Percentiles rank a stretch among this genome's conserved stretches.
phyloP scores from a whole-genome alignment of 2,888 invertebrate species.

The Patella caerulea region DNA sequence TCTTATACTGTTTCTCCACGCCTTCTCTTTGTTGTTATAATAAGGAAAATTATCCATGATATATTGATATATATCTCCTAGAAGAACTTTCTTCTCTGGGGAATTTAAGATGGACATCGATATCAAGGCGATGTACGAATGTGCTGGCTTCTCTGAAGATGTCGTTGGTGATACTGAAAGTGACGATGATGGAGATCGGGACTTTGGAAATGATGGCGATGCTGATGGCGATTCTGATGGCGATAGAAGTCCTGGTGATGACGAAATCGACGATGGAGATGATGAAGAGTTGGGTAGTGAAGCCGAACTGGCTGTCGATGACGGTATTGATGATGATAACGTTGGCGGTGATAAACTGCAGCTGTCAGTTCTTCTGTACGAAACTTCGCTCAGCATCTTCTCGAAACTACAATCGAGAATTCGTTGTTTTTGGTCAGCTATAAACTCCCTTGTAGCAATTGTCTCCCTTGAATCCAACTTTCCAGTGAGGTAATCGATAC shows the following conservation, averaged over 20 bases:
- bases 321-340: no score
- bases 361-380: not conserved
- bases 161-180: not conserved
- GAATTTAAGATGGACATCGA: slow-evolving; percentile 68
- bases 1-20: slow-evolving; percentile 68
- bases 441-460: no score
- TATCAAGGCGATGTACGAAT: slow-evolving; percentile 69
- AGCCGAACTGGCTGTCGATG: no score
- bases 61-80: slow-evolving; percentile 68
- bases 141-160: slow-evolving; percentile 50
- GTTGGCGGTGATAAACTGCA: not conserved
- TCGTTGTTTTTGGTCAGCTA: no score
- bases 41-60: slow-evolving; percentile 65
- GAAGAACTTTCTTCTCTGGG: slow-evolving; percentile 60
- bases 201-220: not conserved
- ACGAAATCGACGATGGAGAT: no score
- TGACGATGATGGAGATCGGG: not conserved
- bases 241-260: no score
- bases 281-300: no score
- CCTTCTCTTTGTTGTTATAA: slow-evolving; percentile 63
- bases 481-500: not conserved
- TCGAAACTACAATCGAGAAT: no score
- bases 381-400: no score
- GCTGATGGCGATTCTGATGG: not conserved
- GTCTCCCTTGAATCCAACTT: not conserved